Conservation (phyloP, 2,113 vertebrate species). For the Anser cygnoides region DNA sequence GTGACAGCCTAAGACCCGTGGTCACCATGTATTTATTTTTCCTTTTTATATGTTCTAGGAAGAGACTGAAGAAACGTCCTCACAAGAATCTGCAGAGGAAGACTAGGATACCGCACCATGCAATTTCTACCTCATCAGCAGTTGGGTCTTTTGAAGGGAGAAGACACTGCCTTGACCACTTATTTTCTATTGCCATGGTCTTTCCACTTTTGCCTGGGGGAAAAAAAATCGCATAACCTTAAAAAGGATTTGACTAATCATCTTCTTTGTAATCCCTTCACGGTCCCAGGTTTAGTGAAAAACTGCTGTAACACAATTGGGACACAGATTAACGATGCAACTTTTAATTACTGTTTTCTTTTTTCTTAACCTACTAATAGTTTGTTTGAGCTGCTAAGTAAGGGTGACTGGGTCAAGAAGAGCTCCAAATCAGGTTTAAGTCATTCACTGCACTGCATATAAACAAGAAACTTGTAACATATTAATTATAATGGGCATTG, state of each 20-base stretch:
- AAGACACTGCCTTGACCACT: slow-evolving; percentile 95
- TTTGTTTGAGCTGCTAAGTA: slow-evolving; percentile 80
- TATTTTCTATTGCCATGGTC: slow-evolving; percentile 81
- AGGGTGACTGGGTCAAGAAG: slow-evolving; percentile 76
- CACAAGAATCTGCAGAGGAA: slow-evolving; percentile 89
- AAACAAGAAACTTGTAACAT: slow-evolving; percentile 69
- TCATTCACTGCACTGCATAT: slow-evolving; percentile 79
- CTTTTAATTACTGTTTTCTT: slow-evolving; percentile 80
- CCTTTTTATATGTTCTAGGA: slow-evolving; percentile 78
- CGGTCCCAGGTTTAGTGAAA: slow-evolving; percentile 85
- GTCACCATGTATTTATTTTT: background rate
- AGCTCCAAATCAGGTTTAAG: slow-evolving; percentile 73
- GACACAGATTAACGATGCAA: slow-evolving; percentile 84
- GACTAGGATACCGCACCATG: slow-evolving; percentile 83
- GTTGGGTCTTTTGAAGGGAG: slow-evolving; percentile 93
- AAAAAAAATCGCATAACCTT: slow-evolving; percentile 73
- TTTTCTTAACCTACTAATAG: slow-evolving; percentile 83
- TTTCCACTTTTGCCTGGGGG: slow-evolving; percentile 79
- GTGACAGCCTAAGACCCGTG: background rate
- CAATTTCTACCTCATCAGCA: slow-evolving; percentile 96
- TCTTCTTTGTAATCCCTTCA: slow-evolving; percentile 82
- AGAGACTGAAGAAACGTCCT: slow-evolving; percentile 88
- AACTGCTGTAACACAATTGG: slow-evolving; percentile 87
- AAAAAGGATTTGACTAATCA: slow-evolving; percentile 82
- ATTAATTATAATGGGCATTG: slow-evolving; percentile 73